A percentile compares a stretch with the other conserved stretches of the same genome.
phyloP scores from a whole-genome alignment of 2,888 invertebrate genomes.

The Lasioglossum figueresi region DNA sequence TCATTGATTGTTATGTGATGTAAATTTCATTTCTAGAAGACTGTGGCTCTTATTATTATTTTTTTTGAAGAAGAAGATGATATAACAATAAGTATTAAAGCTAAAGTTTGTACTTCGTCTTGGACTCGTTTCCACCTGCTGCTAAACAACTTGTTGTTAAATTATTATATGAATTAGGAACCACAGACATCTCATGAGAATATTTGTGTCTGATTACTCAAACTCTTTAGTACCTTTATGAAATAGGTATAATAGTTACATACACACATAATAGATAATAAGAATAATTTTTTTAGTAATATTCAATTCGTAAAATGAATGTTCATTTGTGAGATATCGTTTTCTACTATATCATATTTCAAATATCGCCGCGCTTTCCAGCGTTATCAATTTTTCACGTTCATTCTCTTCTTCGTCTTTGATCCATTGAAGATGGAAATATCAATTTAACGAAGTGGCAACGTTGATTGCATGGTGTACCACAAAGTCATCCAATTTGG shows the following conservation, averaged over 20 bases:
- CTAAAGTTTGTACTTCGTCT: neutral
- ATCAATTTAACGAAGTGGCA: neutral
- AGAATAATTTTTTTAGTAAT: neutral
- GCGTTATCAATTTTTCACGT: neutral
- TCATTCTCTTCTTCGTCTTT: neutral
- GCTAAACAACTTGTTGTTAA: neutral
- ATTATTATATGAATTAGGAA: neutral
- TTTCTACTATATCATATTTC: neutral
- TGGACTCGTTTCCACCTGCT: neutral
- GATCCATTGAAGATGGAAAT: neutral
- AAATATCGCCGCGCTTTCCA: constrained; percentile 3
- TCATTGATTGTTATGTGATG: neutral
- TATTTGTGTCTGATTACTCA: neutral
- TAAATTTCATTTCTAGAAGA: neutral
- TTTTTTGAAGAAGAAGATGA: neutral
- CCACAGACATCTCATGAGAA: neutral
- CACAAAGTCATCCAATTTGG: neutral
- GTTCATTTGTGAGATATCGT: neutral
- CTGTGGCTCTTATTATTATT: neutral
- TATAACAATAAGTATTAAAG: neutral
- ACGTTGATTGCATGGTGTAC: neutral
- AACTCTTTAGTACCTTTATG: neutral
- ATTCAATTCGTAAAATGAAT: neutral
- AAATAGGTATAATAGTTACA: neutral
- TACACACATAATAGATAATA: neutral